Conservation (phyloP, 2,888 invertebrate genomes). For the Cephalotes varians region DNA sequence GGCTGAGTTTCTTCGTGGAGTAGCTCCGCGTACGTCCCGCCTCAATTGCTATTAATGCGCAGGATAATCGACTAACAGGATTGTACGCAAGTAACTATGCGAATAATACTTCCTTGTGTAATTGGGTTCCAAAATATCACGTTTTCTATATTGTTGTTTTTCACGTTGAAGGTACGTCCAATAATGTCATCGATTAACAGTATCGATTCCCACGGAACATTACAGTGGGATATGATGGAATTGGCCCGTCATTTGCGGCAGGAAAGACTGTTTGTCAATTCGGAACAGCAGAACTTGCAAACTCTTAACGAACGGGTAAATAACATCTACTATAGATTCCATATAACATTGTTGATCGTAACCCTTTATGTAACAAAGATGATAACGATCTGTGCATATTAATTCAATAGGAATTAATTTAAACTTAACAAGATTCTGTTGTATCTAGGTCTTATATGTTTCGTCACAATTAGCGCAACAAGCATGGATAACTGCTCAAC, state of each 20-base stretch:
- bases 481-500: slow-evolving; percentile 96
- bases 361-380: neutral
- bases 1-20: neutral
- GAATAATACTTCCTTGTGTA: neutral
- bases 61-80: slow-evolving; percentile 27
- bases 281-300: slow-evolving; percentile 94
- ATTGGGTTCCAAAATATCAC: neutral
- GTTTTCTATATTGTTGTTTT: neutral
- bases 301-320: slow-evolving; percentile 91
- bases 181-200: slow-evolving; percentile 84
- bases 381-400: neutral
- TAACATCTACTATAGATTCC: slow-evolving; percentile 63
- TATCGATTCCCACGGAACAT: slow-evolving; percentile 81
- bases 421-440: neutral
- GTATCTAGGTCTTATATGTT: slow-evolving; percentile 86
- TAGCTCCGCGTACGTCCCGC: neutral
- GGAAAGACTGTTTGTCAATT: slow-evolving; percentile 95
- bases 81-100: slow-evolving; percentile 39
- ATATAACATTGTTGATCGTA: neutral
- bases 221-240: slow-evolving; percentile 88
- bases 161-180: slow-evolving; percentile 46
- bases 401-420: neutral
- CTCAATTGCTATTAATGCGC: slow-evolving; percentile 11
- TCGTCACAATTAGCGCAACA: slow-evolving; percentile 89
- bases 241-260: slow-evolving; percentile 91